Conservation (phyloP, 2,888 invertebrate genomes). For the Luffia ferchaultella region DNA sequence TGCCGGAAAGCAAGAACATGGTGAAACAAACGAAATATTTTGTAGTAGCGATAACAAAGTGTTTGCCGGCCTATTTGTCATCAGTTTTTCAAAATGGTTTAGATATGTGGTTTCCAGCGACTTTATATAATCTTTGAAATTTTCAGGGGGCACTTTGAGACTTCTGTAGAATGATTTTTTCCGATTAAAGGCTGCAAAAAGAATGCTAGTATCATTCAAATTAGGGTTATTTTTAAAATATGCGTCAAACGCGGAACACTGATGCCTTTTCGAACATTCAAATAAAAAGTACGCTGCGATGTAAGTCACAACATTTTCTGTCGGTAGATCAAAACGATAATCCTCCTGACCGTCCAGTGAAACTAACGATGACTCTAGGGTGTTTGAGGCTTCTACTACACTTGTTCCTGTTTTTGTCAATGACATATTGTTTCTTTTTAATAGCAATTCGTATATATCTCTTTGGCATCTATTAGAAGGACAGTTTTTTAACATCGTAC, state of each 20-base stretch:
- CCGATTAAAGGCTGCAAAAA: not conserved
- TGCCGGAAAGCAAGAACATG: too few species aligned
- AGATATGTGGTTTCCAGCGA: not conserved
- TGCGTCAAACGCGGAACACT: not conserved
- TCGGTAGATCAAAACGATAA: not conserved
- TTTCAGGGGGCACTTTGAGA: not conserved
- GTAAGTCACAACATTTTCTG: not conserved
- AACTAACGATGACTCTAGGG: not conserved
- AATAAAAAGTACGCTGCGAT: not conserved
- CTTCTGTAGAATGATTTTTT: not conserved
- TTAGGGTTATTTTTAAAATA: not conserved
- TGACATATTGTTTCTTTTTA: not conserved
- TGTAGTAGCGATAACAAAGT: not conserved
- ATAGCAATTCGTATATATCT: not conserved
- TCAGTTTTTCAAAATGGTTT: not conserved
- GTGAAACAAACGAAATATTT: not conserved
- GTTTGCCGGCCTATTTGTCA: not conserved
- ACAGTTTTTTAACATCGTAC: not conserved
- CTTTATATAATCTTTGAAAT: not conserved
- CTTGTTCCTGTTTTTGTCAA: not conserved
- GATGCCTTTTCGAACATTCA: not conserved
- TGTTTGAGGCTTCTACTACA: not conserved
- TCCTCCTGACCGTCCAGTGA: not conserved
- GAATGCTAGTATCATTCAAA: not conserved
- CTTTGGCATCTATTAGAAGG: not conserved